Evolutionary conservation across 2,797 vertebrate genomes (phyloP), one percentile per base, ranked within the genome.

Genomic region (Falco naumanni): DNA sequence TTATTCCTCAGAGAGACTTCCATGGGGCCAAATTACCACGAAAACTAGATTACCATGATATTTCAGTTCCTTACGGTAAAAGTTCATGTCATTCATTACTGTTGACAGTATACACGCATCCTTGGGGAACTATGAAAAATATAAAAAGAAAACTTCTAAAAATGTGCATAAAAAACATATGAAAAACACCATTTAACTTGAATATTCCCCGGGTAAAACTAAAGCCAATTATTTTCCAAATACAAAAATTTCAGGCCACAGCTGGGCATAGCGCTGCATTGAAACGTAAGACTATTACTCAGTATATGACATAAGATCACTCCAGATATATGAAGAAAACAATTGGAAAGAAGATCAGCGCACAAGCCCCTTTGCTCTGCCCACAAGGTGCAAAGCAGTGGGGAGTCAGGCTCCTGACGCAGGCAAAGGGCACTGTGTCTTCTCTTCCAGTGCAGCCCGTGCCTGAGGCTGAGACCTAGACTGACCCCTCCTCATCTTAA

Each of bases 1-100:
- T 93, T 94, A 97, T 93, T 96, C 95, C 96, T 95, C 5, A 7
- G 96, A 95, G 97, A 96, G 91, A 66, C 16, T 85, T 89, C 25
- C 45, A 39, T 34, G 31, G 33, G 53, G 72, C 90, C 81, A 96
- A 93, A 97, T 91, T 89, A 91, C 87, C 94, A 93, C 80, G 93
- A 92, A 96, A 96, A 95, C 51, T 91, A 75, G 65, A 89, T 93
- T 87, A 91, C 18, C 28, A 48, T 71, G 90, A 84, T 86, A 95
- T 96, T 92, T 90, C 71, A 85, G 59, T 89, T 96, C 65, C 80
- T 94, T 33, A 91, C 8, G 22, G 61, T 74, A 88, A 70, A 96
- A 93, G 84, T 65, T 92, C 89, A 56, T 78, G 75, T 69, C 51
- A 53, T 95, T 96, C 72, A 83, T 95, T 95, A 84, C 39, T 93